Evolutionary conservation across 1,140 invertebrate genomes (phyloP), one percentile per base, ranked within the genome.

Genomic region (Cydia strobilella): DNA sequence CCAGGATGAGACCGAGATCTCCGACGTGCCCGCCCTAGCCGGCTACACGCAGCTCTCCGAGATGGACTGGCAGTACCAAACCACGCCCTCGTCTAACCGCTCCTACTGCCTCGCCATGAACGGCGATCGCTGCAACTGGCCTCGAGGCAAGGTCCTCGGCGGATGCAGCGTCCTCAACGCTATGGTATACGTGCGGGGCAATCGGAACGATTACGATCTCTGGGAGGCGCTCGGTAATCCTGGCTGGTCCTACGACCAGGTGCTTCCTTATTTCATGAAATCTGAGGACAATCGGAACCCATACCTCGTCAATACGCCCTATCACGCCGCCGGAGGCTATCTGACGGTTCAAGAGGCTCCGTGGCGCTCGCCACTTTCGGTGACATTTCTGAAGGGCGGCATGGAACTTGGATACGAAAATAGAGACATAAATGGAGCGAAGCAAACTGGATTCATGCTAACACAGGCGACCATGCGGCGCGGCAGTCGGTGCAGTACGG

Each of bases 161-260:
- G 98, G 98, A 13, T 97, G 97, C 35, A 98, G 97, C 65, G 97
- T 98, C 0, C 94, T 99, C 1, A 99, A 99, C 89, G 98, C 98
- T 1, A 98, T 99, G 98, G 95, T 99, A 7, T 99, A 99, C 91
- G 96, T 99, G 0, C 95, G 98, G 59, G 98, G 98, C 25, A 98
- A 99, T 85, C 95, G 94, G 66, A 94, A 94, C 62, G 98, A 99
- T 86, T 99, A 98, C 92, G 97, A 99, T 86, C 94, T 96, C 9
- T 99, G 98, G 98, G 96, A 96, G 15, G 90, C 92, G 6, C 90
- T 97, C 65, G 98, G 98, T 0, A 99, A 99, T 79, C 90, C 94
- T 0, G 97, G 98, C 2, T 99, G 98, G 98, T 96, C 96, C 2
- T 99, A 98, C 89, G 94, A 96, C 10, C 95, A 97, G 73, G 96